These are phyloP conservation scores for Calosoma granatense DNA, from an alignment of 1,140 invertebrate genomes.

Conservation along the genomic window DNA sequence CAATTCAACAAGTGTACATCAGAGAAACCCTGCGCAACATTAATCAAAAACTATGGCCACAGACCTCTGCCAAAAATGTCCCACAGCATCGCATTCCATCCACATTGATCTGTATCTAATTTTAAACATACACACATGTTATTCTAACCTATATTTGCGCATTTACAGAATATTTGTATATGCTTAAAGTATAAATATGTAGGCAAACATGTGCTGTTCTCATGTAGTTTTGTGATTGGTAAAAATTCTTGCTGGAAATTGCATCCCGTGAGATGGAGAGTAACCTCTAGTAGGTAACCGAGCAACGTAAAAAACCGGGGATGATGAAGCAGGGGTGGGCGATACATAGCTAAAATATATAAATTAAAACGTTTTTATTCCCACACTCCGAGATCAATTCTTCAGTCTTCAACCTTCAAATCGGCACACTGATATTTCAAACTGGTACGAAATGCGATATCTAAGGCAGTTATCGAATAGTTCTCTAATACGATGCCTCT, in stretches of 20 bases:
- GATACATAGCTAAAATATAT: constrained; percentile 2
- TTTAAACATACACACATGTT: no score
- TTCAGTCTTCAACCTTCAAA: background rate
- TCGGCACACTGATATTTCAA: constrained; percentile 1
- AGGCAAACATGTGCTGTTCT: no score
- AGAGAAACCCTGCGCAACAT: background rate
- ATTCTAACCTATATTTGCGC: no score
- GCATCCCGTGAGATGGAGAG: no score
- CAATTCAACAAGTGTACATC: constrained; percentile 3
- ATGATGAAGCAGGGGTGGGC: background rate
- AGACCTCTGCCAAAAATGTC: no score
- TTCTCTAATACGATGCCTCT: background rate
- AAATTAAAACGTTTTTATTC: constrained; percentile 9
- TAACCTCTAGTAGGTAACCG: no score
- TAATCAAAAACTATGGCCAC: constrained; percentile 2
- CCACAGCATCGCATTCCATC: no score
- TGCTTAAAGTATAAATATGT: no score
- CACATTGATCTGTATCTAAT: no score
- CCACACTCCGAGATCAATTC: background rate
- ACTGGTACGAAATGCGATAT: constrained; percentile 1
- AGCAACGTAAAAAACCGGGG: background rate
- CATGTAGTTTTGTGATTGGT: no score
- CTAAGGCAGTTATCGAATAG: background rate
- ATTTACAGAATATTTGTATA: no score
- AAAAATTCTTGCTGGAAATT: no score